These are phyloP conservation scores for Pelmatolapia mariae DNA, from an alignment of 2,113 vertebrate species.

Conservation along the genomic window DNA sequence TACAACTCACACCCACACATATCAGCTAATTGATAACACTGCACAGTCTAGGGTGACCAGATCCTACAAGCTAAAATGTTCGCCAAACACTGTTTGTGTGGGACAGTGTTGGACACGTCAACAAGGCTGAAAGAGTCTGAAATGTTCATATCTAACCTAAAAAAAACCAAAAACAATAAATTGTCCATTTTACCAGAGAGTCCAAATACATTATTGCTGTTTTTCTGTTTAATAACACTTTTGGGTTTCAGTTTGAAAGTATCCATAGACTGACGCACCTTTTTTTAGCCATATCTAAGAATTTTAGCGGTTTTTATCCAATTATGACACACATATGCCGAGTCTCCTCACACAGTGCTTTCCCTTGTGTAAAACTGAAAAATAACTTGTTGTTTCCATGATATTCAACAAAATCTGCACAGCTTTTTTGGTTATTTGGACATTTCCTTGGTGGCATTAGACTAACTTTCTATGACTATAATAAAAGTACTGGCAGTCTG, in stretches of 20 bases:
- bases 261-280: rapidly evolving
- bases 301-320: background rate
- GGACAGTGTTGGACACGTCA: background rate
- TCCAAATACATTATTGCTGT: background rate
- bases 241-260: background rate
- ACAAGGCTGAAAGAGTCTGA: background rate
- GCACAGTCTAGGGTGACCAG: background rate
- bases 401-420: background rate
- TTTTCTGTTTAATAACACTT: background rate
- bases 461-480: background rate
- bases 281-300: background rate
- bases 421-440: background rate
- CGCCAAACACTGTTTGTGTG: background rate
- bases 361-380: background rate
- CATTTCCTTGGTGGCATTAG: background rate
- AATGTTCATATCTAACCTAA: background rate
- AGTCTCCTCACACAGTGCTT: background rate
- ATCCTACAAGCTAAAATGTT: background rate
- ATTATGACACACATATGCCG: background rate
- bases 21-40: background rate
- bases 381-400: background rate
- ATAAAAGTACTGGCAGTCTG: background rate
- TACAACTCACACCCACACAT: background rate
- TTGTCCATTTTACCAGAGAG: background rate
- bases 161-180: rapidly evolving